Evolutionary conservation across 2,113 vertebrate species (phyloP), one percentile per base, ranked within the genome.

Genomic region (Nothoprocta perdicaria): DNA sequence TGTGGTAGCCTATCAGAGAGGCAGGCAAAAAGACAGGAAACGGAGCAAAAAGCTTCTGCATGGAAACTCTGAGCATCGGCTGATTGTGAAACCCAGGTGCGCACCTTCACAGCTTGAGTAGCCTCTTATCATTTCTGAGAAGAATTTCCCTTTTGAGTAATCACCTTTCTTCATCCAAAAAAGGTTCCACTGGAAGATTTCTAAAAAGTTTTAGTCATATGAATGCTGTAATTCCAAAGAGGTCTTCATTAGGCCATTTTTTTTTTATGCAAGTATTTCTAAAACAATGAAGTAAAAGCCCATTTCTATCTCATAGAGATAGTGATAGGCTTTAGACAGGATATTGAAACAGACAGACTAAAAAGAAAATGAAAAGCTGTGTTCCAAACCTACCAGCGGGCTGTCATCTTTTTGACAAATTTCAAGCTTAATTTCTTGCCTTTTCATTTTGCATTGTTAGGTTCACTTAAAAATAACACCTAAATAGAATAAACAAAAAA

Each of bases 141-240:
- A 93, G 60, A 65, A 26, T 60, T 63, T 88, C 41, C 46, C 8
- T 88, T 84, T 75, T 63, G 35, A 58, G 74, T 40, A 74, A 80
- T 74, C 33, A 38, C 16, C 24, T 67, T 21, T 29, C 18, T 92
- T n/a, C 2, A 1, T 60, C 13, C 19, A 71, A 46, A 55, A 82
- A 48, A 7, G 8, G 8, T 77, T 86, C 27, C 2, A 4, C 3
- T 58, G 65, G 66, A 60, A 43, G 22, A 48, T 10, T 57, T 74
- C 15, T 16, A 53, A 29, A 31, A 72, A 33, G 31, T 17, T 57
- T 57, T 18, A 31, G 16, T 24, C 27, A 14, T 16, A 72, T 3
- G 3, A 9, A 50, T 16, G 18, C 8, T 63, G 2, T 61, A 75
- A 65, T 91, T 86, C 89, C 27, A 40, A 10, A 68, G 41, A 88